Conservation (phyloP, 2,113 vertebrate genomes). For the Panurus biarmicus region DNA sequence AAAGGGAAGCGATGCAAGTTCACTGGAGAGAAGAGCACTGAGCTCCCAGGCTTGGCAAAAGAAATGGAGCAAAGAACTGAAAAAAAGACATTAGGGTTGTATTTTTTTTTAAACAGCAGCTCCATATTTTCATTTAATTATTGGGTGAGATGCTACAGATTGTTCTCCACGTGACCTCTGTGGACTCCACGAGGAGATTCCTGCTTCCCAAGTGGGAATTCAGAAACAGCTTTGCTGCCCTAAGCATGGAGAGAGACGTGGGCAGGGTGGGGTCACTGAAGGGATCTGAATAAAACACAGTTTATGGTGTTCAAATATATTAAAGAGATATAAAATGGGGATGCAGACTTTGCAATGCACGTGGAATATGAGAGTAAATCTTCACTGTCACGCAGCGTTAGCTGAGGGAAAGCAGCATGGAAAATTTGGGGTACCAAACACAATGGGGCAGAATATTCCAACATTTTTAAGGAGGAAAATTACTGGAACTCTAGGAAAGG, state of each 20-base stretch:
- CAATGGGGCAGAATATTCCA: neutral
- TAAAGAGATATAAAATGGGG: neutral
- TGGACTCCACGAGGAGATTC: neutral
- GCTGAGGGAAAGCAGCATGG: too few relatives aligned
- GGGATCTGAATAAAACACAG: neutral
- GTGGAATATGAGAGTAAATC: neutral
- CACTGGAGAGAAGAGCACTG: neutral
- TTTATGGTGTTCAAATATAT: neutral
- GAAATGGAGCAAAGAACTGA: neutral
- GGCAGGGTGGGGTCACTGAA: neutral
- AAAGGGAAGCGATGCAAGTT: neutral
- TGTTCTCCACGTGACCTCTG: neutral
- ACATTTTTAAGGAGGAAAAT: neutral
- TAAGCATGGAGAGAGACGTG: fast-evolving
- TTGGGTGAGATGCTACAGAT: neutral
- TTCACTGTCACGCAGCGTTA: neutral
- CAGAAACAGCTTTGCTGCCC: neutral
- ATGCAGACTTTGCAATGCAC: neutral
- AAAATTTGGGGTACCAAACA: neutral
- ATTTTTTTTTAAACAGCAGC: neutral
- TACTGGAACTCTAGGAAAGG: neutral
- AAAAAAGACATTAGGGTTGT: neutral
- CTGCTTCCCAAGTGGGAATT: neutral
- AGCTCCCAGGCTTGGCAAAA: neutral
- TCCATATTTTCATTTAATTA: neutral